These are phyloP conservation scores for Balaeniceps rex DNA, from an alignment of 2,113 vertebrate genomes.

Conservation along the genomic window DNA sequence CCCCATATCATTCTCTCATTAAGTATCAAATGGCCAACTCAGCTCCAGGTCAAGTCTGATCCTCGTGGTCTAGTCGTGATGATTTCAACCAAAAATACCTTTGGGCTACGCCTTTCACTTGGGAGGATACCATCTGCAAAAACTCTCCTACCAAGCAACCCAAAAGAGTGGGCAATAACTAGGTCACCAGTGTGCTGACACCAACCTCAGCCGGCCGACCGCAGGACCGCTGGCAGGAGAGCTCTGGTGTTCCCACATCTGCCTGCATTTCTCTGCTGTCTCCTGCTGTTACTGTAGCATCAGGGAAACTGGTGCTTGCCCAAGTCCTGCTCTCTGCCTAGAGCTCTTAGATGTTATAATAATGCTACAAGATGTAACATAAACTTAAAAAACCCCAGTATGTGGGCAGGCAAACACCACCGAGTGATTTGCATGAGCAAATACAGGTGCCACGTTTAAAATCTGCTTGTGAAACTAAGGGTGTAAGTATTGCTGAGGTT, in stretches of 20 bases:
- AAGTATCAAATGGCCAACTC: neutral
- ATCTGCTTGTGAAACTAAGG: neutral
- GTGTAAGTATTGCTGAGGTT: neutral
- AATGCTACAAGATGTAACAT: neutral
- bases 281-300: neutral
- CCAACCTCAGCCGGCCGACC: neutral
- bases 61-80: neutral
- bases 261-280: neutral
- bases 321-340: neutral
- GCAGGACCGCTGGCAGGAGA: rapidly evolving
- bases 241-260: neutral
- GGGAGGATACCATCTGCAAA: neutral
- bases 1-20: neutral
- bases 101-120: neutral
- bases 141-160: neutral
- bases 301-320: neutral
- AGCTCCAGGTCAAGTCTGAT: neutral
- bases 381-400: neutral
- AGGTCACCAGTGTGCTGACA: rapidly evolving
- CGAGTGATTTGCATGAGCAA: neutral
- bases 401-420: neutral
- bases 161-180: neutral
- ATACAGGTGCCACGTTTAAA: neutral
- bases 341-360: neutral
- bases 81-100: neutral